phyloP scores from a whole-genome alignment of 2,888 invertebrate genomes.

The Acronicta aceris region DNA sequence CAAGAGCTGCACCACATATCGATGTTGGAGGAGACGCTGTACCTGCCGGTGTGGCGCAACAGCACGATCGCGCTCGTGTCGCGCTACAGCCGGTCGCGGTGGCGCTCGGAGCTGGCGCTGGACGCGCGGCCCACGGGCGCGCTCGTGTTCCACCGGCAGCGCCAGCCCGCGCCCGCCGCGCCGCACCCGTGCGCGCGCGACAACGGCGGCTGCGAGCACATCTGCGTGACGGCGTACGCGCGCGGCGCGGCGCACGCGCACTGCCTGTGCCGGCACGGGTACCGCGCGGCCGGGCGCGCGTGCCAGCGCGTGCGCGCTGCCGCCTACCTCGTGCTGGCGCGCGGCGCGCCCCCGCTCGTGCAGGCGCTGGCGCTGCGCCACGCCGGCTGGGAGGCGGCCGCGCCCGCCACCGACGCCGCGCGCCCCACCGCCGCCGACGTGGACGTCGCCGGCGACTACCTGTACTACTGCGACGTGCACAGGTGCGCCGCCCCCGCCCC shows the following conservation, averaged over 20 bases:
- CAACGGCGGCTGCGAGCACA: constrained; percentile 93
- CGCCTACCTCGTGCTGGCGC: constrained; percentile 89
- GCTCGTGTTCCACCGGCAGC: constrained; percentile 43
- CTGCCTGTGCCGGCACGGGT: constrained; percentile 93
- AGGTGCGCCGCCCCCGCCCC: too few species aligned
- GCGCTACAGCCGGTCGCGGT: constrained; percentile 28
- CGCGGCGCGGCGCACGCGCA: constrained; percentile 82
- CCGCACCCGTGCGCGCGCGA: constrained; percentile 88
- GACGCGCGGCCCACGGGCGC: constrained; percentile 90
- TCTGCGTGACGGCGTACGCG: constrained; percentile 92
- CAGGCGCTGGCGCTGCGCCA: constrained; percentile 89
- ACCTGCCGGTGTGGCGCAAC: constrained; percentile 92
- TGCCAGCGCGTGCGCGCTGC: constrained; percentile 83
- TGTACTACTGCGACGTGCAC: constrained; percentile 91
- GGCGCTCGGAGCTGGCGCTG: constrained; percentile 91
- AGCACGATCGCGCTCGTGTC: constrained; percentile 90
- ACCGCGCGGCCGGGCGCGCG: constrained; percentile 68
- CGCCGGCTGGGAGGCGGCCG: constrained; percentile 85
- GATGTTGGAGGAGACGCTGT: constrained; percentile 93
- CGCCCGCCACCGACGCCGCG: constrained; percentile 91
- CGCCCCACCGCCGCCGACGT: constrained; percentile 92
- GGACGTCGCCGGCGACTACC: constrained; percentile 88
- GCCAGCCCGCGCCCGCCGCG: constrained; percentile 30
- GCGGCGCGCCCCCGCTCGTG: constrained; percentile 91
- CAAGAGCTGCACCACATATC: constrained; percentile 92